phyloP scores from a whole-genome alignment of 2,888 invertebrate genomes.

The Dryadula phaetusa region DNA sequence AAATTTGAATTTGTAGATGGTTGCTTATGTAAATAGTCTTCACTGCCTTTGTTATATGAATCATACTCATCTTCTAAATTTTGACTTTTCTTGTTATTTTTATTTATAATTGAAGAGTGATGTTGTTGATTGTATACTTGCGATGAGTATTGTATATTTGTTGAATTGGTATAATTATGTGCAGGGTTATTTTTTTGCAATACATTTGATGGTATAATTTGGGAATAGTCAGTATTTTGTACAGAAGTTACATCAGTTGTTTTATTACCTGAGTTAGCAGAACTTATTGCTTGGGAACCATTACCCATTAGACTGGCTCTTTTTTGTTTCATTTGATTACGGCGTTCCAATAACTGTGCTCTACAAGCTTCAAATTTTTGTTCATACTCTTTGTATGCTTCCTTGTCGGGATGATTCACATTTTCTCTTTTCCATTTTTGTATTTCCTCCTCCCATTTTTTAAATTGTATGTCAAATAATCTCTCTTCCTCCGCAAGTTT shows the following conservation, averaged over 20 bases:
- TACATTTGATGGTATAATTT: conserved; percentile 48
- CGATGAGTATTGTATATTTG: conserved; percentile 48
- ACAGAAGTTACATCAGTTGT: conserved; percentile 53
- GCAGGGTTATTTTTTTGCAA: conserved; percentile 43
- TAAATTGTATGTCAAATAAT: conserved; percentile 94
- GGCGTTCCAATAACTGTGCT: conserved; percentile 89
- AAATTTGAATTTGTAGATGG: conserved; percentile 58
- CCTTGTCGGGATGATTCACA: conserved; percentile 95
- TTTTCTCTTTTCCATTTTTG: conserved; percentile 96
- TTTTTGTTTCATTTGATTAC: conserved; percentile 92
- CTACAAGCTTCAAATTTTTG: conserved; percentile 94
- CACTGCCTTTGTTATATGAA: conserved; percentile 54
- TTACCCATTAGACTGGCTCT: conserved; percentile 67
- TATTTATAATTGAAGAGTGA: conserved; percentile 50
- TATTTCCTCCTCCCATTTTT: conserved; percentile 96
- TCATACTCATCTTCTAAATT: conserved; percentile 62
- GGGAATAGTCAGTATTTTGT: conserved; percentile 46
- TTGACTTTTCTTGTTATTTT: conserved; percentile 52
- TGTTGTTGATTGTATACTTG: conserved; percentile 53
- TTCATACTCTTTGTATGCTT: conserved; percentile 93
- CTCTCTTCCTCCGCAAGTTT: conserved; percentile 88
- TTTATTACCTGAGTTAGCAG: conserved; percentile 50
- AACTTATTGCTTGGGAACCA: conserved; percentile 52
- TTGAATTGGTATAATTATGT: conserved; percentile 45
- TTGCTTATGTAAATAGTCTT: conserved; percentile 48